Evolutionary conservation across 2,888 invertebrate species (phyloP), one percentile per base, ranked within the genome.

Genomic region (Apamea anceps): DNA sequence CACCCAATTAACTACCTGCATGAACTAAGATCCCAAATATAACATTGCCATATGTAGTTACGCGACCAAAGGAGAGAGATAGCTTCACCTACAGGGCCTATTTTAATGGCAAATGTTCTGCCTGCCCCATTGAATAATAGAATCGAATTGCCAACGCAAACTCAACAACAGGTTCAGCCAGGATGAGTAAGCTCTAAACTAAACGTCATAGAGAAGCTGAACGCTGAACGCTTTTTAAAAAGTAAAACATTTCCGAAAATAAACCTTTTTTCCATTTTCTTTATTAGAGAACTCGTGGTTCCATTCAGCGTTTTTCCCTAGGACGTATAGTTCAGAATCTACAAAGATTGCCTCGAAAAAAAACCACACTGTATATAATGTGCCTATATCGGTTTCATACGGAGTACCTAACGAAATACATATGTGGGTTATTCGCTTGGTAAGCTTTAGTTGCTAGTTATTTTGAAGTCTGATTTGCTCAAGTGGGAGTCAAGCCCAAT

Each of bases 381-480:
- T 72, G 57, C 13, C 5, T 51, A 54, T 25, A 32, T 25, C 42
- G 15, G 15, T 72, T 45, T 25, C 12, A 37, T 48, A 66, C 18
- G 37, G 18, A 54, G 15, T n/a, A 28, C 15, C 18, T 45, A 37
- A 54, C 18, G 2, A n/a, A 65, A 42, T 45, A 42, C 42, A 42
- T 42, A 25, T 45, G 21, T 32, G 10, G 15, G 37, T 68, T 37
- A 48, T 57, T 75, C 10, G 54, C 54, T 68, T 45, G 37, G 37
- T 37, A 51, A 68, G 15, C 42, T 25, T 54, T 54, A 60, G 60
- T 72, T 72, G 45, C 42, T 18, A 77, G 28, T 62, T 82, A 77
- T 72, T 71, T 81, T 21, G 21, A 62, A 62, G 62, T 71, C 28
- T 37, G 54, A 62, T 76, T 71, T 67, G 4, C 13, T 70, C 12